Evolutionary conservation across 1,140 invertebrate genomes (phyloP).

Genomic region (Magallana gigas): DNA sequence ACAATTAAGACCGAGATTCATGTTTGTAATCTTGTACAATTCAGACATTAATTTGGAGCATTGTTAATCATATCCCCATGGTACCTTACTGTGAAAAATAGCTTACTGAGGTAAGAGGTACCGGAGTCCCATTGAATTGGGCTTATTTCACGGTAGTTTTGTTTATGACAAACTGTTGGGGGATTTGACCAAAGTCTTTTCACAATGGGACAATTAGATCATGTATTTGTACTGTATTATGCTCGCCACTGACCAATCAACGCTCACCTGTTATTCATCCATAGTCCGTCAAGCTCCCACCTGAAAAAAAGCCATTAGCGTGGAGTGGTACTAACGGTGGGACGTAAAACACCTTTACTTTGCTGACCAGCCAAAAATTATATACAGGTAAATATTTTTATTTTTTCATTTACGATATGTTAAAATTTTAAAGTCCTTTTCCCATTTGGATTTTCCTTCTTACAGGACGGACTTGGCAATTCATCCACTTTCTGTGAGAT

Average conservation of each 20-base stretch:
- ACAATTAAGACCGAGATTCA: no score
- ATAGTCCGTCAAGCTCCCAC: not conserved
- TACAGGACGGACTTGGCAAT: no score
- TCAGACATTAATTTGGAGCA: not conserved
- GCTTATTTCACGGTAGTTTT: slow-evolving; percentile 33
- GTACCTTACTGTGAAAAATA: slow-evolving; percentile 25
- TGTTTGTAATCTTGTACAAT: not conserved
- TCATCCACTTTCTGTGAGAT: no score
- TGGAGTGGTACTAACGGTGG: not conserved
- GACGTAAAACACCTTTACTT: no score
- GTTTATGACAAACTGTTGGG: slow-evolving; percentile 20
- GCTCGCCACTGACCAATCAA: slow-evolving; percentile 28
- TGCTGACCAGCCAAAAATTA: no score
- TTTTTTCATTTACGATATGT: no score
- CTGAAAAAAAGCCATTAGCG: not conserved
- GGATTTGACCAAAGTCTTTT: slow-evolving; percentile 26
- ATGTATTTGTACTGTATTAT: slow-evolving; percentile 28
- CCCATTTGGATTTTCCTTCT: no score
- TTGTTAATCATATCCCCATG: not conserved
- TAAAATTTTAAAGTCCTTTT: no score
- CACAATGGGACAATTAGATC: slow-evolving; percentile 31
- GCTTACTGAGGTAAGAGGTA: slow-evolving; percentile 13
- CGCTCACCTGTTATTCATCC: not conserved
- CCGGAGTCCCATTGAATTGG: not conserved
- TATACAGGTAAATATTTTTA: no score